Evolutionary conservation across 2,797 vertebrate genomes (phyloP).

Genomic region (Chaetophractus vellerosus): DNA sequence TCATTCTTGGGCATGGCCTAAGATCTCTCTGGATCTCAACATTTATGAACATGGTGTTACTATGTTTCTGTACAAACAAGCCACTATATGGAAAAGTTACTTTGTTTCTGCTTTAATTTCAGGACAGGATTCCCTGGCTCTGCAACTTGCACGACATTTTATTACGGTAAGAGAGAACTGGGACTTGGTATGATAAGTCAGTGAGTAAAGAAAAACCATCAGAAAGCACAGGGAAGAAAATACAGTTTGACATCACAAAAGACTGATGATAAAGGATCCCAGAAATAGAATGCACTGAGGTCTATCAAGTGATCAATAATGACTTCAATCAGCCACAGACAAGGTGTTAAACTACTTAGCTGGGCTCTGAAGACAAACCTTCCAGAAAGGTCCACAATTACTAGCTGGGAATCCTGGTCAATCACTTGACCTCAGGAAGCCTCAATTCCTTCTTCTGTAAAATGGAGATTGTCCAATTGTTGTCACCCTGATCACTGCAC

Average conservation of each 20-base stretch:
- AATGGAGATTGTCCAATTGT: not conserved
- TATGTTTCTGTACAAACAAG: not conserved
- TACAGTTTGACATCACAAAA: not conserved
- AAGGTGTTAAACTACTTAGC: not conserved
- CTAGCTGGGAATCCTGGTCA: not conserved
- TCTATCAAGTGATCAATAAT: not conserved
- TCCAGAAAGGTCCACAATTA: not conserved
- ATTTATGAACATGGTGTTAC: not conserved
- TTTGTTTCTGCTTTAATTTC: slow-evolving; percentile 80
- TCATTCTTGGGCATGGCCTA: not conserved
- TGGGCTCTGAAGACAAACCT: not conserved
- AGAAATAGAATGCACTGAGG: not conserved
- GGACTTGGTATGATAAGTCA: not conserved
- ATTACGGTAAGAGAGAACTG: slow-evolving; percentile 90
- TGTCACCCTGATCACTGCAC: no score
- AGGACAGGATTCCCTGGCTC: slow-evolving; percentile 97
- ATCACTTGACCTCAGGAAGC: not conserved
- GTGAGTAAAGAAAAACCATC: not conserved
- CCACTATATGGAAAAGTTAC: slow-evolving; percentile 4
- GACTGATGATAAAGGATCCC: not conserved
- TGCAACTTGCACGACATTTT: slow-evolving; percentile 93
- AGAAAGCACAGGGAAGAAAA: not conserved
- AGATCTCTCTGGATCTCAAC: not conserved
- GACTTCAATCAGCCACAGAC: not conserved
- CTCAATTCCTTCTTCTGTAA: slow-evolving; percentile 14